These are phyloP conservation scores for Luscinia megarhynchos DNA, from an alignment of 2,797 vertebrate species.

Conservation along the genomic window DNA sequence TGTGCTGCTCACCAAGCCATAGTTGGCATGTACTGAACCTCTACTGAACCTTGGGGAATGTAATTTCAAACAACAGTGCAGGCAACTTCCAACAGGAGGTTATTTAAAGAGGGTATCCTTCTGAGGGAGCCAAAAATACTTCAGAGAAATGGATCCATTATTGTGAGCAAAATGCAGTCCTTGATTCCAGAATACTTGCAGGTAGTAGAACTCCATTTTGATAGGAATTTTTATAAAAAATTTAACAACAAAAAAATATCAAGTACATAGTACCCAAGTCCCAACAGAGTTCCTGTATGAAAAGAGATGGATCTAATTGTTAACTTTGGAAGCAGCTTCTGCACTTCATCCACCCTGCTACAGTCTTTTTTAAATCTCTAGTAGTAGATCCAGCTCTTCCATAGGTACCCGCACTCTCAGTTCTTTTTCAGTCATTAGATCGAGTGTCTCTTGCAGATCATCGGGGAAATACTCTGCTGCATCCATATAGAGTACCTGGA, in stretches of 20 bases:
- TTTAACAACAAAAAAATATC: neutral
- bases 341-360: neutral
- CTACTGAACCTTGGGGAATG: neutral
- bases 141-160: neutral
- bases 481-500: constrained; percentile 84
- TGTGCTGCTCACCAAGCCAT: constrained; percentile 3
- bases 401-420: constrained; percentile 82
- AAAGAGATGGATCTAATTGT: neutral
- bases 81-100: neutral
- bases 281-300: neutral
- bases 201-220: neutral
- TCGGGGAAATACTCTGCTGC: constrained; percentile 84
- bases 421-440: constrained; percentile 88
- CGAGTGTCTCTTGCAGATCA: constrained; percentile 81
- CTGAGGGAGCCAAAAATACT: neutral
- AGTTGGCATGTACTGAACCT: neutral
- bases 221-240: neutral
- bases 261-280: neutral
- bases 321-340: neutral
- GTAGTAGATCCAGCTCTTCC: constrained; percentile 85
- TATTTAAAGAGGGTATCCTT: neutral
- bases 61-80: neutral
- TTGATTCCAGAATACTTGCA: neutral
- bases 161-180: neutral
- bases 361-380: constrained; percentile 79